Conservation (phyloP, 1,140 invertebrate species). For the Drosophila persimilis region DNA sequence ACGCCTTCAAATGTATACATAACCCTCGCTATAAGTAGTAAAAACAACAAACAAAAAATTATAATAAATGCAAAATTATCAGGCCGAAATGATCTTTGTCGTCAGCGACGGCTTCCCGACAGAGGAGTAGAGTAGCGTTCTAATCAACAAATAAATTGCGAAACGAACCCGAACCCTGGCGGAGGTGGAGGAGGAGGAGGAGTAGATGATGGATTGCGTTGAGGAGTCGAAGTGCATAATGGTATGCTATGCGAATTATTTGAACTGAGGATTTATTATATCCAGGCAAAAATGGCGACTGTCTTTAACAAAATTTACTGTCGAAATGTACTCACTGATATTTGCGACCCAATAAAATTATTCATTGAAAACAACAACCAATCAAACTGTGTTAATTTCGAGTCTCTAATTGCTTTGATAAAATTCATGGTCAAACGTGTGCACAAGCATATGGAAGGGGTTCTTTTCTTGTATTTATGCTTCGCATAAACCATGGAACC, state of each 20-base stretch:
- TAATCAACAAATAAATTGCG: slow-evolving; percentile 63
- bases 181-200: slow-evolving; percentile 15
- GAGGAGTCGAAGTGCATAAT: slow-evolving; percentile 25
- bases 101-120: slow-evolving; percentile 28
- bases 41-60: slow-evolving; percentile 25
- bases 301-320: slow-evolving; percentile 62
- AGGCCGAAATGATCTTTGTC: slow-evolving; percentile 57
- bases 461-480: no score
- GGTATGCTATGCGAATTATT: slow-evolving; percentile 57
- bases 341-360: slow-evolving; percentile 77
- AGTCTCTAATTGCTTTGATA: slow-evolving; percentile 42
- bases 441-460: background rate
- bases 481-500: background rate
- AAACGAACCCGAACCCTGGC: slow-evolving; percentile 23
- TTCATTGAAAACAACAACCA: slow-evolving; percentile 55
- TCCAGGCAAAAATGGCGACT: slow-evolving; percentile 47
- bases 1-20: slow-evolving; percentile 60
- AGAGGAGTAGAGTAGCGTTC: slow-evolving; percentile 37
- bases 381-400: slow-evolving; percentile 29
- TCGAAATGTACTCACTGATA: slow-evolving; percentile 78
- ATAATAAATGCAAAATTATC: slow-evolving; percentile 46
- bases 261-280: slow-evolving; percentile 59
- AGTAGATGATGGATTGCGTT: slow-evolving; percentile 13
- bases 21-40: slow-evolving; percentile 55
- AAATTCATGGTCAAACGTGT: slow-evolving; percentile 37